These are phyloP conservation scores for Leptocoma aspasia DNA, from an alignment of 2,113 vertebrate species.

Conservation along the genomic window DNA sequence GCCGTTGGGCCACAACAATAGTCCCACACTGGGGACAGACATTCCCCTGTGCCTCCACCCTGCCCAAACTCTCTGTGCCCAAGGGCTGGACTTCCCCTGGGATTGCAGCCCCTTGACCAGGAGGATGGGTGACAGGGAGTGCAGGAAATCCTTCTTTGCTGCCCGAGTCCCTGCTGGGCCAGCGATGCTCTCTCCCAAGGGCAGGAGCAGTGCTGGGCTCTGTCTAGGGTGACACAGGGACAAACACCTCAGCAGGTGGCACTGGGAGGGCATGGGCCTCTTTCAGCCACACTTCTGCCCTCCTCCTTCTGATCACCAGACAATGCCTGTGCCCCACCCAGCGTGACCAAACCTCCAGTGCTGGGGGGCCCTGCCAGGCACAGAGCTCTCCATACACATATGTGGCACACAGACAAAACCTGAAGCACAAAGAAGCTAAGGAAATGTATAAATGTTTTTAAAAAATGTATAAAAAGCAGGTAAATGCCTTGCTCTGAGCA, in stretches of 20 bases:
- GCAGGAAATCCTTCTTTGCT: neutral
- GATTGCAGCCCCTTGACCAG: no score
- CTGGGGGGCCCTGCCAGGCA: neutral
- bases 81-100: neutral
- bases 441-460: neutral
- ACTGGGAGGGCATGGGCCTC: neutral
- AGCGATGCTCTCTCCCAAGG: neutral
- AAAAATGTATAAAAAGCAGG: neutral
- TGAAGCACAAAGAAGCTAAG: neutral
- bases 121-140: rapidly evolving
- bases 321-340: neutral
- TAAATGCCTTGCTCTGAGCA: neutral
- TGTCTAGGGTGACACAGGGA: neutral
- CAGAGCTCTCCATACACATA: rapidly evolving
- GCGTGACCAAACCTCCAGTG: neutral
- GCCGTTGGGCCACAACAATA: no score
- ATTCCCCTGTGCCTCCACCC: neutral
- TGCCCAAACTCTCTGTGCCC: neutral
- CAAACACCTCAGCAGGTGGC: neutral
- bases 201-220: neutral
- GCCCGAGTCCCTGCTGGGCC: neutral
- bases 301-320: neutral
- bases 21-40: neutral
- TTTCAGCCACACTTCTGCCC: neutral
- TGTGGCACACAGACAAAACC: neutral